phyloP scores from a whole-genome alignment of 2,113 vertebrate species.

The Gulo gulo region DNA sequence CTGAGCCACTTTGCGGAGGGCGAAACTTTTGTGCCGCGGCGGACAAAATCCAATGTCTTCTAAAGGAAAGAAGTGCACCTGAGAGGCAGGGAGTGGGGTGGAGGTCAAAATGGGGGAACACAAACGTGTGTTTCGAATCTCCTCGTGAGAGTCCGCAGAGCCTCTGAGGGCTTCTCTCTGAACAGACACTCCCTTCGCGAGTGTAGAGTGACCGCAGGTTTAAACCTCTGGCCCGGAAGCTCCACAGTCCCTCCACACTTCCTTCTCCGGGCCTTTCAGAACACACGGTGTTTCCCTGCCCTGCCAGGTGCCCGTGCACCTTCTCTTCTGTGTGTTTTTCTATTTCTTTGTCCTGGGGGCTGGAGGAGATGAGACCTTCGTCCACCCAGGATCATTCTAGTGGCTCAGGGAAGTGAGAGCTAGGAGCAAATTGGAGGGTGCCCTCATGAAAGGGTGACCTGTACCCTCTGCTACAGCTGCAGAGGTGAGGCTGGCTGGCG shows the following conservation, averaged over 20 bases:
- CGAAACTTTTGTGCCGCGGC: neutral
- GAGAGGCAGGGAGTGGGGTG: neutral
- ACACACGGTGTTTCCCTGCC: too few relatives aligned
- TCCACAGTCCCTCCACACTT: neutral
- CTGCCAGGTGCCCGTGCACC: neutral
- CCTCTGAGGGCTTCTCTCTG: neutral
- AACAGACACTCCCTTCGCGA: neutral
- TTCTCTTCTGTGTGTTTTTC: neutral
- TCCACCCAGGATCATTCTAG: neutral
- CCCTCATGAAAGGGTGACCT: too few relatives aligned
- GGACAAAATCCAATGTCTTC: neutral
- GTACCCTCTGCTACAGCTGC: neutral
- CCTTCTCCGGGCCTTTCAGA: neutral
- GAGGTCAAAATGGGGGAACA: neutral
- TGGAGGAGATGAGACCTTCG: neutral
- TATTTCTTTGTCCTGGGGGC: neutral
- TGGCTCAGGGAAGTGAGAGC: neutral
- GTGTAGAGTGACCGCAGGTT: neutral
- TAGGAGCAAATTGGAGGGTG: neutral
- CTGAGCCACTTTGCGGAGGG: neutral
- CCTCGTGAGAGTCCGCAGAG: neutral
- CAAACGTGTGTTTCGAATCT: neutral
- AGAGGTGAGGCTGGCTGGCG: neutral
- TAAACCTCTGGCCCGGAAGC: too few relatives aligned
- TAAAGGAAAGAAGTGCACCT: neutral